Percentiles rank a stretch among this genome's conserved stretches.
phyloP scores from a whole-genome alignment of 2,888 invertebrate species.

The Pseudolycoriella hygida region DNA sequence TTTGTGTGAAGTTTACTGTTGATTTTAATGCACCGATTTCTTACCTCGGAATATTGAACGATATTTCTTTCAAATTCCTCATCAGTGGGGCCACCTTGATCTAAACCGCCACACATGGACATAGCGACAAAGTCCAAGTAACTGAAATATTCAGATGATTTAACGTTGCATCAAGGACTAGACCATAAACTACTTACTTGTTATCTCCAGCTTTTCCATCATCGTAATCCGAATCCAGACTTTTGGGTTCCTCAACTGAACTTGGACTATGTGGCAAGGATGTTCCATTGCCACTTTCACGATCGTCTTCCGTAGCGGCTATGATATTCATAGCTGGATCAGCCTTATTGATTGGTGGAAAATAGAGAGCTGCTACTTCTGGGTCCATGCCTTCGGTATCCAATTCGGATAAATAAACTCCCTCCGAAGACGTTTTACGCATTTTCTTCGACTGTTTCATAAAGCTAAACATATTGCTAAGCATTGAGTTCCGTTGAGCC shows the following conservation, averaged over 20 bases:
- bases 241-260: conserved; percentile 59
- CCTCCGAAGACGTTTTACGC: conserved; percentile 38
- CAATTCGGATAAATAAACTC: conserved; percentile 82
- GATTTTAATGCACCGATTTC: conserved; percentile 11
- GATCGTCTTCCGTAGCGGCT: conserved; percentile 56
- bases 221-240: conserved; percentile 70
- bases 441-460: conserved; percentile 59
- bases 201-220: conserved; percentile 50
- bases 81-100: conserved; percentile 34
- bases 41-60: conserved; percentile 32
- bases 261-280: conserved; percentile 88
- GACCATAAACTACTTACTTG: conserved; percentile 23
- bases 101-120: conserved; percentile 58
- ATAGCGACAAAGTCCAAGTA: conserved; percentile 46
- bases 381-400: conserved; percentile 81
- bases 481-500: conserved; percentile 44
- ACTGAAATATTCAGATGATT: conserved; percentile 19
- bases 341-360: conserved; percentile 36
- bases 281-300: conserved; percentile 91
- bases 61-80: conserved; percentile 43
- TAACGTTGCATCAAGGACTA: no score
- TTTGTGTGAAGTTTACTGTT: conserved; percentile 32
- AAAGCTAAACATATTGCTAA: conserved; percentile 84
- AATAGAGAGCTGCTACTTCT: conserved; percentile 76
- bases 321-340: conserved; percentile 7